phyloP scores from a whole-genome alignment of 2,888 invertebrate genomes.

The Diogma glabrata region DNA sequence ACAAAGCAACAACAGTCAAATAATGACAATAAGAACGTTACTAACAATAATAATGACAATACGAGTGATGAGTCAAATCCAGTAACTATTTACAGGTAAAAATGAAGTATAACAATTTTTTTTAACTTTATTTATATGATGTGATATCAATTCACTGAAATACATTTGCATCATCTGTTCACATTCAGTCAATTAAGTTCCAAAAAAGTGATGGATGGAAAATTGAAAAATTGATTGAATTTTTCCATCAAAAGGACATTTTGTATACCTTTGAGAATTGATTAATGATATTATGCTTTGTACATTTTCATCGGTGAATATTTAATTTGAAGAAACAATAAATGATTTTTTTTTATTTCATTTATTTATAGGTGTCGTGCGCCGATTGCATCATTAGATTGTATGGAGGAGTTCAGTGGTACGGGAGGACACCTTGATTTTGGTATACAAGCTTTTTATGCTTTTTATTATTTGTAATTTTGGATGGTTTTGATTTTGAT shows the following conservation, averaged over 20 bases:
- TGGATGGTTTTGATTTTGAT: not conserved
- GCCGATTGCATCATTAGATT: conserved; percentile 84
- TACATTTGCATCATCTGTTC: too few species aligned
- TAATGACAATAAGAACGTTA: conserved; percentile 31
- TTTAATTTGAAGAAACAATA: too few species aligned
- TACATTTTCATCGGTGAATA: too few species aligned
- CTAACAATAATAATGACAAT: conserved; percentile 60
- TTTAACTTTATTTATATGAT: too few species aligned
- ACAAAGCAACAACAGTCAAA: conserved; percentile 21
- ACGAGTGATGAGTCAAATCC: conserved; percentile 77
- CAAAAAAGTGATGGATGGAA: too few species aligned
- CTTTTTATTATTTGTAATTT: not conserved
- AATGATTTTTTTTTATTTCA: conserved; percentile 14
- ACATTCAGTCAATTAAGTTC: too few species aligned
- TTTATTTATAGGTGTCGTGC: conserved; percentile 64
- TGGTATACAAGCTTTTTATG: conserved; percentile 26
- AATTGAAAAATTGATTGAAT: too few species aligned
- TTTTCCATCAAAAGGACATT: too few species aligned
- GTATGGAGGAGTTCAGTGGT: conserved; percentile 87
- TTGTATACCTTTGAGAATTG: too few species aligned
- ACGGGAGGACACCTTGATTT: conserved; percentile 42
- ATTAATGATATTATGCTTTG: too few species aligned
- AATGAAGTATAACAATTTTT: too few species aligned
- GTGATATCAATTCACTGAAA: too few species aligned
- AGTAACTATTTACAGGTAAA: conserved; percentile 82